Evolutionary conservation across 2,888 invertebrate species (phyloP).

Genomic region (Autographa gamma): DNA sequence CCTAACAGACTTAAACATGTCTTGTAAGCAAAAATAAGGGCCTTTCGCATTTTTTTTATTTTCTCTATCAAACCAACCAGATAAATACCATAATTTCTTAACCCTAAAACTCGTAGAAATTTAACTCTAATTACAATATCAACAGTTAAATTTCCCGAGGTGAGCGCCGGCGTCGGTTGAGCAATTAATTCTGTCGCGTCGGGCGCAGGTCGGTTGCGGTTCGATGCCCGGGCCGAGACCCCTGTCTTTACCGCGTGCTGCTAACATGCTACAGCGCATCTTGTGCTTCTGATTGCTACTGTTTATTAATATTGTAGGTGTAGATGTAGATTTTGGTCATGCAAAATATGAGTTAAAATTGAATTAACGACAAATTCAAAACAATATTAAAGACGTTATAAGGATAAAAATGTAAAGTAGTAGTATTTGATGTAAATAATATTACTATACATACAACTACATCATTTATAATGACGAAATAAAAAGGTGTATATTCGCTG

Average conservation of each 20-base stretch:
- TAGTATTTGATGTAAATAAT: no score
- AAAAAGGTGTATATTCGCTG: no score
- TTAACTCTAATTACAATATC: slow-evolving; percentile 50
- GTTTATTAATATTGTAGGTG: neutral
- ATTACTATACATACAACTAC: no score
- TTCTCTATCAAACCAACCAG: no score
- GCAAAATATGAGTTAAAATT: no score
- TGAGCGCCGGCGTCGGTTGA: slow-evolving; percentile 43
- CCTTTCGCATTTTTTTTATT: no score
- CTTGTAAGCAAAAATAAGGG: no score
- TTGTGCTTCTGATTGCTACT: slow-evolving; percentile 29
- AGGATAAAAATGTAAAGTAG: no score
- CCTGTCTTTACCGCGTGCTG: slow-evolving; percentile 62
- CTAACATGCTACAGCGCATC: slow-evolving; percentile 53
- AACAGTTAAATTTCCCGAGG: slow-evolving; percentile 51
- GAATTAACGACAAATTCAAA: no score
- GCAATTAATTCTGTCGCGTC: slow-evolving; percentile 68
- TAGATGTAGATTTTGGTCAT: neutral
- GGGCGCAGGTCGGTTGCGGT: slow-evolving; percentile 69
- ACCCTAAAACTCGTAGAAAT: slow-evolving; percentile 40
- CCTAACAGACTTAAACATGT: no score
- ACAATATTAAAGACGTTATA: no score
- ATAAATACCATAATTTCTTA: slow-evolving; percentile 14
- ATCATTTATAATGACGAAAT: no score
- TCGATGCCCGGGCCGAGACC: slow-evolving; percentile 63